phyloP scores from a whole-genome alignment of 2,797 vertebrate species.

The Masticophis lateralis region DNA sequence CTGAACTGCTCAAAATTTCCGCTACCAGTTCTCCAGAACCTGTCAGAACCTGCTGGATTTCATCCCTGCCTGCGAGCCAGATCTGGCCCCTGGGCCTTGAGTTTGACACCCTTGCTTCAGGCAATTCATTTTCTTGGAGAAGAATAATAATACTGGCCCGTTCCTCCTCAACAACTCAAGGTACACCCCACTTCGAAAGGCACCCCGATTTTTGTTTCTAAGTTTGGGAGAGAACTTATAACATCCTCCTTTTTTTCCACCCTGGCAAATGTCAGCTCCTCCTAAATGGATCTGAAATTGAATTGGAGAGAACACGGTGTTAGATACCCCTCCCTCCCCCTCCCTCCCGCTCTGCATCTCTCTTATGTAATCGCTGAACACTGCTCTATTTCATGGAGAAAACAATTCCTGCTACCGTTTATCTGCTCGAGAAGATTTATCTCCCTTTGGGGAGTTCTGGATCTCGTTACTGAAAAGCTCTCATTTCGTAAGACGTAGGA shows the following conservation, averaged over 20 bases:
- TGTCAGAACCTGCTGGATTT: no score
- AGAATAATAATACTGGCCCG: background rate
- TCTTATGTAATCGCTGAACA: slow-evolving; percentile 36
- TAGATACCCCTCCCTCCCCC: background rate
- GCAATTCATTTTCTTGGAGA: background rate
- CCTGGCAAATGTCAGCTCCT: background rate
- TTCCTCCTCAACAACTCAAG: background rate
- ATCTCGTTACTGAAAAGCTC: background rate
- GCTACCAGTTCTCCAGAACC: no score
- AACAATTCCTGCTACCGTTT: slow-evolving; percentile 36
- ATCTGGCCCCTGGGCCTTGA: no score
- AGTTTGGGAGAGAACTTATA: background rate
- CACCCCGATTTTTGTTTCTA: background rate
- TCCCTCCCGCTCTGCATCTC: background rate
- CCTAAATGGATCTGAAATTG: slow-evolving; percentile 50
- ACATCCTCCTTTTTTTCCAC: background rate
- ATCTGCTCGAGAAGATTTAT: slow-evolving; percentile 21
- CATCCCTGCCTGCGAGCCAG: no score
- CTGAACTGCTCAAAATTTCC: no score
- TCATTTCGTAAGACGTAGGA: background rate
- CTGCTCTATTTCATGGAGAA: background rate
- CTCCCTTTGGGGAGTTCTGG: slow-evolving; percentile 13
- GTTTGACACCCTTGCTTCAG: no score
- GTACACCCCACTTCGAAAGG: background rate
- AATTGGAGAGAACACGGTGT: slow-evolving; percentile 16